Evolutionary conservation across 2,113 vertebrate genomes (phyloP).

Genomic region (Tursiops truncatus): DNA sequence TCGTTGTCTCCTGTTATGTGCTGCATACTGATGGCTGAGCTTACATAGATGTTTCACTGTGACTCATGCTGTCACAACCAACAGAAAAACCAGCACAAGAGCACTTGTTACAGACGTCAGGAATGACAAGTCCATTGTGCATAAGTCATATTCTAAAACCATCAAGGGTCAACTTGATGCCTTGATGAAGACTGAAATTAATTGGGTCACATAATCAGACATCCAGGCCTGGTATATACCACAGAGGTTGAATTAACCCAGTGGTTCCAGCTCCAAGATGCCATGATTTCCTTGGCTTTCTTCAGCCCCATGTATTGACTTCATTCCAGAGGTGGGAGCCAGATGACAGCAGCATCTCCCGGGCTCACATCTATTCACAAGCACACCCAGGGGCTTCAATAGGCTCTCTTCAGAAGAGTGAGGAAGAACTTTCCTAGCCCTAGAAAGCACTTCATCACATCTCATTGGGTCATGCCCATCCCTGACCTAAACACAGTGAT

Average conservation of each 20-base stretch:
- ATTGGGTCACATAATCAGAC: neutral
- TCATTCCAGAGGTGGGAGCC: neutral
- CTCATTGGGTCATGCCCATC: neutral
- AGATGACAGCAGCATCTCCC: neutral
- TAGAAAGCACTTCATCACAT: neutral
- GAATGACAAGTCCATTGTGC: neutral
- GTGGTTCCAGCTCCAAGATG: neutral
- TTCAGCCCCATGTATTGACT: neutral
- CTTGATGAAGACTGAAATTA: neutral
- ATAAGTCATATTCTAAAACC: neutral
- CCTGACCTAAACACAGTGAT: too few species aligned
- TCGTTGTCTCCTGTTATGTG: neutral
- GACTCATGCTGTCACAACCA: neutral
- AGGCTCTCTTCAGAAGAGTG: neutral
- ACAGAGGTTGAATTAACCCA: neutral
- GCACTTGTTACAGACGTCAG: neutral
- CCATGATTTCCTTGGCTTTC: neutral
- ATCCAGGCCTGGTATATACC: neutral
- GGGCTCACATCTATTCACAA: neutral
- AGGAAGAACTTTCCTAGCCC: neutral
- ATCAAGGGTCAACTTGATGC: neutral
- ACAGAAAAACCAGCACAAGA: neutral
- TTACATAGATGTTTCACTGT: fast-evolving
- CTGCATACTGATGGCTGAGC: neutral
- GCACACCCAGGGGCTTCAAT: neutral